Conservation (phyloP, 2,888 invertebrate genomes). For the Galerucella nymphaeae region DNA sequence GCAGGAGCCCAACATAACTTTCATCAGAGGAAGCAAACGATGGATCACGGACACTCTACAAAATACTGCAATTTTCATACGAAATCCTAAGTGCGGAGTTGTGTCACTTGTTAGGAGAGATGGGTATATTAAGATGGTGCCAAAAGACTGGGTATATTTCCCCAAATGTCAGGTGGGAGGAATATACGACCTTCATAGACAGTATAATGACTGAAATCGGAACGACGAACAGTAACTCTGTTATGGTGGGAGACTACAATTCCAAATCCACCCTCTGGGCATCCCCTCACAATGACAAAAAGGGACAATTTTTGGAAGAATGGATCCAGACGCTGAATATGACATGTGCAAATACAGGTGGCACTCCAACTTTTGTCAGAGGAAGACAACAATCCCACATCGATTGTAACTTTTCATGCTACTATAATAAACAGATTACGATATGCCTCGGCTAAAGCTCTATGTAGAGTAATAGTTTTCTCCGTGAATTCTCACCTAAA, state of each 20-base stretch:
- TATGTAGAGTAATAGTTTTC: too few species aligned
- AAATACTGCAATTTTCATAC: neutral
- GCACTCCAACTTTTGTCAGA: constrained; percentile 26
- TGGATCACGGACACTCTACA: neutral
- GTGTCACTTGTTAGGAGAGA: neutral
- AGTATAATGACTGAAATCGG: neutral
- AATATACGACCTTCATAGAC: neutral
- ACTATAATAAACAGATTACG: too few species aligned
- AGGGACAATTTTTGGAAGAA: constrained; percentile 6
- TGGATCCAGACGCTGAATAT: neutral
- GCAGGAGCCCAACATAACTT: neutral
- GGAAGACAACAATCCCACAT: constrained; percentile 17
- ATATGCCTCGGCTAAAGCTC: too few species aligned
- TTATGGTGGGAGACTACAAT: neutral
- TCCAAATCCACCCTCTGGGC: neutral
- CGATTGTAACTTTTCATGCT: too few species aligned
- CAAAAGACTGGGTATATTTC: neutral
- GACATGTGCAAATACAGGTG: constrained; percentile 14
- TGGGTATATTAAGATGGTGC: neutral
- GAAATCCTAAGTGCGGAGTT: neutral
- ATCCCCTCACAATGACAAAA: neutral
- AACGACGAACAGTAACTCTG: neutral
- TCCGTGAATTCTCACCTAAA: too few species aligned
- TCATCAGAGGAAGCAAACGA: neutral
- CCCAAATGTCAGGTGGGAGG: neutral